Conservation (phyloP, 2,113 vertebrate genomes). For the Chunga burmeisteri region DNA sequence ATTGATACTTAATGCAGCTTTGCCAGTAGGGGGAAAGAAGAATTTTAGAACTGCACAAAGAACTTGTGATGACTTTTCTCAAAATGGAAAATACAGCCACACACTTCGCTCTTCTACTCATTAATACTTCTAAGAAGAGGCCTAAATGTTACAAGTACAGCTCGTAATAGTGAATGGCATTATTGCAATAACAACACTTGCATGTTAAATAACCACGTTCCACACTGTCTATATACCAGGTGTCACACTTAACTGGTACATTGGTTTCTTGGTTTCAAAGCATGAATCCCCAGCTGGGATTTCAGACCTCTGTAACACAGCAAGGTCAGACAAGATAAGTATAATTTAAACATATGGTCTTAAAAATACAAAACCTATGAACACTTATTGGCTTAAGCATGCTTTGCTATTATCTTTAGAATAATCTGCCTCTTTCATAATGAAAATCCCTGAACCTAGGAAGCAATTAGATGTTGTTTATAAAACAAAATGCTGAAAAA, state of each 20-base stretch:
- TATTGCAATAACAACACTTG: not conserved
- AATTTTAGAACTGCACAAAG: constrained; percentile 25
- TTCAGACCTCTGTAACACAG: not conserved
- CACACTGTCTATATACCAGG: not conserved
- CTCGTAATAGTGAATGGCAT: not conserved
- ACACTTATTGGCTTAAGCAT: not conserved
- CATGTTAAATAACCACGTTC: not conserved
- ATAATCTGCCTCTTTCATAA: not conserved
- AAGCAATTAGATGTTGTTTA: constrained; percentile 30
- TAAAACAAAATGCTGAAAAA: constrained; percentile 1
- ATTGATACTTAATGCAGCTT: constrained; percentile 78
- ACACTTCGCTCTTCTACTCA: not conserved
- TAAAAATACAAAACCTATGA: not conserved
- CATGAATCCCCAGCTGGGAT: not conserved
- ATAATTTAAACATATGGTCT: not conserved
- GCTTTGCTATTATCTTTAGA: not conserved
- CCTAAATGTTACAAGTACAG: not conserved
- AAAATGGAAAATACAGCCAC: not conserved
- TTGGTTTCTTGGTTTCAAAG: not conserved
- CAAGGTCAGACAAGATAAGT: not conserved
- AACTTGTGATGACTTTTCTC: constrained; percentile 61
- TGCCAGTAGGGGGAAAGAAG: constrained; percentile 52
- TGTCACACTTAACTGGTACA: not conserved
- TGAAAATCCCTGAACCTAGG: not conserved
- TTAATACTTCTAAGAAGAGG: not conserved